Conservation (phyloP, 1,140 invertebrate species). For the Oedothorax gibbosus region DNA sequence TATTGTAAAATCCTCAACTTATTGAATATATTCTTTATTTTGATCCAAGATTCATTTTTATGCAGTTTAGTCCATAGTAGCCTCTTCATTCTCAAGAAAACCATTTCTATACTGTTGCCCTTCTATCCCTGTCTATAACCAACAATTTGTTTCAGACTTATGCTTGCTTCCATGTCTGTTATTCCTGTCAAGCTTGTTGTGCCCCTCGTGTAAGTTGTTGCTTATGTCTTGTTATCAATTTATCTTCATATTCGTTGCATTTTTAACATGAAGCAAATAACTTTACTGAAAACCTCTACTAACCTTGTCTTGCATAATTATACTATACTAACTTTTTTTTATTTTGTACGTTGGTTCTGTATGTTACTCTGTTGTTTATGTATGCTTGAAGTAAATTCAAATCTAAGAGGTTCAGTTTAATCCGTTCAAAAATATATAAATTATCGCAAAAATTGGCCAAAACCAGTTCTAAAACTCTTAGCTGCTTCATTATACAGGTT, state of each 20-base stretch:
- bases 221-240: not conserved
- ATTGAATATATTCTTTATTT: not conserved
- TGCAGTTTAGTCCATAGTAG: not conserved
- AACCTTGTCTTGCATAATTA: not conserved
- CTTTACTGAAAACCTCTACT: not conserved
- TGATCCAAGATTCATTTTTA: not conserved
- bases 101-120: not conserved
- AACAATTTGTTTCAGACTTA: constrained; percentile 60
- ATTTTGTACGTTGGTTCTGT: too few species aligned
- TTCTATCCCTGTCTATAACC: not conserved
- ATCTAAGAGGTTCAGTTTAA: too few species aligned
- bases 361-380: too few species aligned
- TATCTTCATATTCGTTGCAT: not conserved
- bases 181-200: constrained; percentile 59
- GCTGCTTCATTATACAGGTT: too few species aligned
- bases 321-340: not conserved
- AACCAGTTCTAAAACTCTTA: too few species aligned
- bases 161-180: constrained; percentile 61
- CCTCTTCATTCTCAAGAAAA: not conserved
- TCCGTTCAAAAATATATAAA: too few species aligned
- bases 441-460: too few species aligned
- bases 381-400: too few species aligned
- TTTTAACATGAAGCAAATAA: not conserved
- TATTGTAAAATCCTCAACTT: too few species aligned
- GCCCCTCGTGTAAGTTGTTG: constrained; percentile 58